These are phyloP conservation scores for Pygoscelis adeliae DNA, from an alignment of 2,113 vertebrate genomes.

Conservation along the genomic window DNA sequence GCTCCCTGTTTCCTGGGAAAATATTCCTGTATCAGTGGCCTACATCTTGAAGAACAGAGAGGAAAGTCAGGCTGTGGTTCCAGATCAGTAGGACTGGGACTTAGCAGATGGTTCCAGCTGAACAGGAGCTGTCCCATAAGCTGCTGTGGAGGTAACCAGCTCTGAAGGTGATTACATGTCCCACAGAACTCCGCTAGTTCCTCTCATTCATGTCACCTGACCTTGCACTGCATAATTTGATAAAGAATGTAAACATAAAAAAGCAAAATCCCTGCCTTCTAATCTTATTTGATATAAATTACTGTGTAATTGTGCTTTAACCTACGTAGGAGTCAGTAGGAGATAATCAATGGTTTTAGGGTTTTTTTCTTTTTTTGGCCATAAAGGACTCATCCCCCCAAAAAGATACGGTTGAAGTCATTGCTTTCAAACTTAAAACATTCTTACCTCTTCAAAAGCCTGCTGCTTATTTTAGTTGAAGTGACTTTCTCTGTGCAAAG, in stretches of 20 bases:
- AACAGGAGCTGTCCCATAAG: neutral
- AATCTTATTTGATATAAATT: neutral
- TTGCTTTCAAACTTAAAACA: neutral
- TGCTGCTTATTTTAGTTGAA: neutral
- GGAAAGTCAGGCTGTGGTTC: neutral
- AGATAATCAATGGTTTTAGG: neutral
- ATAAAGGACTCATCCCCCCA: neutral
- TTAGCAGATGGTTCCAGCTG: neutral
- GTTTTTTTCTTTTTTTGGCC: neutral
- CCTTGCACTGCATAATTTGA: neutral
- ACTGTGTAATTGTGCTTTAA: neutral
- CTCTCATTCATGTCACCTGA: neutral
- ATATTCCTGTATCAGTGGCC: neutral
- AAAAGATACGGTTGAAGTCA: neutral
- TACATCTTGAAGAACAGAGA: neutral
- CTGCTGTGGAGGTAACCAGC: neutral
- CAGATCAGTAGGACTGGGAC: neutral
- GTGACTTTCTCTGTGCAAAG: neutral
- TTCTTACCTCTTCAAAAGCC: neutral
- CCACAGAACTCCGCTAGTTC: neutral
- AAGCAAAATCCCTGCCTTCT: neutral
- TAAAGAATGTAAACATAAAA: neutral
- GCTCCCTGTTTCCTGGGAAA: neutral
- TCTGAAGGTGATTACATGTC: neutral
- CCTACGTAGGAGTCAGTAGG: neutral